A percentile compares a stretch with the other conserved stretches of the same genome.
Conservation (phyloP, 2,888 invertebrate genomes). For the Cinara cedri region DNA sequence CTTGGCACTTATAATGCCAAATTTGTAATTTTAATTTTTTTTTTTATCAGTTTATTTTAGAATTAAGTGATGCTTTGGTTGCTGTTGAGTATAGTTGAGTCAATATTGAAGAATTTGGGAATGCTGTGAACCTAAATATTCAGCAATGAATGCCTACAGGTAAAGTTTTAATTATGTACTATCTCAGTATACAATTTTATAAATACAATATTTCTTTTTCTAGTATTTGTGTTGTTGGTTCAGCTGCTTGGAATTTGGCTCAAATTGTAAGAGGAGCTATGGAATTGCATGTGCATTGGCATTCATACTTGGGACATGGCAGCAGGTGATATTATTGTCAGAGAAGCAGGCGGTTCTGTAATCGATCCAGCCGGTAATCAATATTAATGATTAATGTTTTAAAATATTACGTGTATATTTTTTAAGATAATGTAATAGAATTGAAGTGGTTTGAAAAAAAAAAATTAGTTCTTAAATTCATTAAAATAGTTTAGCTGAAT, state of each 20-base stretch:
- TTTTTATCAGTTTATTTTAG: neutral
- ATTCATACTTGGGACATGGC: conserved; percentile 90
- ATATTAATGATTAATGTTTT: neutral
- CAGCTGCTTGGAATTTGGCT: conserved; percentile 92
- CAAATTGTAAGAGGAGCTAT: conserved; percentile 89
- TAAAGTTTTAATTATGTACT: conserved; percentile 12
- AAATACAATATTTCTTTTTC: conserved; percentile 45
- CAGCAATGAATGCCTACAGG: conserved; percentile 39
- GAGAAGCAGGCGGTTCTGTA: conserved; percentile 91
- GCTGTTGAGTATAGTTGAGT: conserved; percentile 48
- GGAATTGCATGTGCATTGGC: conserved; percentile 77
- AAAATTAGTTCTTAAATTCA: no score
- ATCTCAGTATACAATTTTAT: no score
- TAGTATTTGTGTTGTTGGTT: conserved; percentile 84
- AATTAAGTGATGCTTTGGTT: conserved; percentile 46
- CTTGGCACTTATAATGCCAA: neutral
- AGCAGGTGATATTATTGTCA: conserved; percentile 87
- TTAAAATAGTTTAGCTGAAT: no score
- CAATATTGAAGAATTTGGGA: conserved; percentile 24
- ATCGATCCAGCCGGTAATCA: conserved; percentile 80
- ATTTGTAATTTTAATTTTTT: neutral
- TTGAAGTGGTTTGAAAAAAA: no score
- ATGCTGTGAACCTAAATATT: conserved; percentile 1
- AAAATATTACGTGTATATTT: neutral
- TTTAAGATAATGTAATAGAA: no score